A percentile compares a stretch with the other conserved stretches of the same genome.
Evolutionary conservation across 2,888 invertebrate genomes (phyloP).

Genomic region (Camponotus fellah): DNA sequence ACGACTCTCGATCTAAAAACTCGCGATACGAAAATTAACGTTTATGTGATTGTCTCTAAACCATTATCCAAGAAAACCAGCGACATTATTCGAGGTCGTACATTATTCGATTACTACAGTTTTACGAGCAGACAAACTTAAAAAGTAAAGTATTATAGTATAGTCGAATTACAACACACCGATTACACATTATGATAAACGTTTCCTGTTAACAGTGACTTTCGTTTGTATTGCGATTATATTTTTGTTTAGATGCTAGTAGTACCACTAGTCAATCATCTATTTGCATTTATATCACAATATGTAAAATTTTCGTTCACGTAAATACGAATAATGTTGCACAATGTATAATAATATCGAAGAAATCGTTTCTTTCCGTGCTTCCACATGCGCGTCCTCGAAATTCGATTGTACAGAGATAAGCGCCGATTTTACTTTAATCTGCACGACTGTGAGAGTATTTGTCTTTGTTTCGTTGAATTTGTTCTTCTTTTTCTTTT

Average conservation of each 20-base stretch:
- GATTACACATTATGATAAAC: neutral
- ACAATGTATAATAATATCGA: conserved; percentile 7
- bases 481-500: conserved; percentile 5
- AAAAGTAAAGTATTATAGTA: conserved; percentile 64
- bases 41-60: conserved; percentile 55
- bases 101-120: conserved; percentile 52
- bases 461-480: neutral
- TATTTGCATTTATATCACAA: conserved; percentile 27
- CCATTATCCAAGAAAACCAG: conserved; percentile 53
- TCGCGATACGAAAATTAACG: conserved; percentile 62
- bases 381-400: neutral
- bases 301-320: conserved; percentile 15
- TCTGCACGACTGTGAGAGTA: conserved; percentile 16
- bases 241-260: conserved; percentile 4
- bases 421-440: neutral
- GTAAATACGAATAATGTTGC: neutral
- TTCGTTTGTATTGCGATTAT: conserved; percentile 5
- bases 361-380: conserved; percentile 25
- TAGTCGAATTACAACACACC: conserved; percentile 50
- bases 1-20: conserved; percentile 58
- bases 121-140: conserved; percentile 46
- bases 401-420: neutral
- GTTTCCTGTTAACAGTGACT: neutral
- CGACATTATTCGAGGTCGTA: conserved; percentile 59
- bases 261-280: conserved; percentile 31